These are phyloP conservation scores for Dolichallabes microphthalmus DNA, from an alignment of 2,113 vertebrate genomes.

Conservation along the genomic window DNA sequence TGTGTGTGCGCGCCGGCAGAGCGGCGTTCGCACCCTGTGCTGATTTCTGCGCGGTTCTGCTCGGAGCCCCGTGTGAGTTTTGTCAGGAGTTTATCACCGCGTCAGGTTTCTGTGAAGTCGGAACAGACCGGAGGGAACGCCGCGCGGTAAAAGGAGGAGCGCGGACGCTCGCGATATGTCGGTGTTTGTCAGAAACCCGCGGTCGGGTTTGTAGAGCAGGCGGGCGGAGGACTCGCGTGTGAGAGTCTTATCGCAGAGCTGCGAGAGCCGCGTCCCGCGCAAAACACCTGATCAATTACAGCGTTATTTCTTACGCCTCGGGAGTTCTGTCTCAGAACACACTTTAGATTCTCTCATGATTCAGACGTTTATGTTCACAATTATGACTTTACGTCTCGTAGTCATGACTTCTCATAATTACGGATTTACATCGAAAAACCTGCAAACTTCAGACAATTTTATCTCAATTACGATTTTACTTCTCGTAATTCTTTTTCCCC, in stretches of 20 bases:
- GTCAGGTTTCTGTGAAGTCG: slow-evolving; percentile 22
- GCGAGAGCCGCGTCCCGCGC: too few species aligned
- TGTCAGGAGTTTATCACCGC: slow-evolving; percentile 35
- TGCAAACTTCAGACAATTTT: too few species aligned
- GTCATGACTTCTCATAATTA: too few species aligned
- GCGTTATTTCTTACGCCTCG: too few species aligned
- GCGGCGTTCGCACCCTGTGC: slow-evolving; percentile 38
- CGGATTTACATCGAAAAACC: too few species aligned
- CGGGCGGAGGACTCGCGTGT: background rate
- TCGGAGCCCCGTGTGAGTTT: slow-evolving; percentile 35
- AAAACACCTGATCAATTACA: too few species aligned
- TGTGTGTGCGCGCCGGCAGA: slow-evolving; percentile 1
- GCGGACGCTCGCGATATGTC: background rate
- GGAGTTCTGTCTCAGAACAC: too few species aligned
- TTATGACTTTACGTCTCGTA: too few species aligned
- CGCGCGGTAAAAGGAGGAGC: background rate
- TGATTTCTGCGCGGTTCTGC: slow-evolving; percentile 15
- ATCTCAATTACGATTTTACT: too few species aligned
- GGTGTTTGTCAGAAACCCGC: background rate
- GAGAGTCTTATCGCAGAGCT: background rate
- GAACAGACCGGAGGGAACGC: background rate
- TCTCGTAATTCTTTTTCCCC: too few species aligned
- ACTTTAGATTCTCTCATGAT: too few species aligned
- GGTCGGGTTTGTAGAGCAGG: background rate
- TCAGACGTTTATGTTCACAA: too few species aligned